These are phyloP conservation scores for Condylostylus longicornis DNA, from an alignment of 1,140 invertebrate species.

Conservation along the genomic window DNA sequence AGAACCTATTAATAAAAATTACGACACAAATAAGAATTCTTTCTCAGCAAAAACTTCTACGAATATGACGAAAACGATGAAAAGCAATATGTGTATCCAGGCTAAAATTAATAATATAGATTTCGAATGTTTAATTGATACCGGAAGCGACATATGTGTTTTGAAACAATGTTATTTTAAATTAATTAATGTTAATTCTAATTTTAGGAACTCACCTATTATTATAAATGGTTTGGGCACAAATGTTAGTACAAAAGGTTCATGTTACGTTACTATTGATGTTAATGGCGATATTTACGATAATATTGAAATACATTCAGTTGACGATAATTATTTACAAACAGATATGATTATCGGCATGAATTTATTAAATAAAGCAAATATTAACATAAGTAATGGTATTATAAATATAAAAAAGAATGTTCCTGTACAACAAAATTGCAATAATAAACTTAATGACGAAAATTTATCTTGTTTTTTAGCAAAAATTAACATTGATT, in stretches of 20 bases:
- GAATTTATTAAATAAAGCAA: background rate
- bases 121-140: background rate
- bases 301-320: background rate
- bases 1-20: too few species aligned
- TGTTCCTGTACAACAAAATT: background rate
- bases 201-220: background rate
- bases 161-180: background rate
- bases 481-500: background rate
- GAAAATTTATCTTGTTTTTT: background rate
- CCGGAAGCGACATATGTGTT: background rate
- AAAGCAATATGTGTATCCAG: background rate
- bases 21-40: too few species aligned
- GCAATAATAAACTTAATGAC: background rate
- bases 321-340: background rate
- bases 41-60: too few species aligned
- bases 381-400: background rate
- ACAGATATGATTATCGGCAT: slow-evolving; percentile 1
- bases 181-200: background rate
- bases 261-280: background rate
- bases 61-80: background rate
- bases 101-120: background rate
- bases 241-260: background rate
- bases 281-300: background rate
- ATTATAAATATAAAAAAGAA: background rate
- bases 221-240: background rate